These are phyloP conservation scores for Argyresthia albistria DNA, from an alignment of 2,888 invertebrate genomes.

Conservation along the genomic window DNA sequence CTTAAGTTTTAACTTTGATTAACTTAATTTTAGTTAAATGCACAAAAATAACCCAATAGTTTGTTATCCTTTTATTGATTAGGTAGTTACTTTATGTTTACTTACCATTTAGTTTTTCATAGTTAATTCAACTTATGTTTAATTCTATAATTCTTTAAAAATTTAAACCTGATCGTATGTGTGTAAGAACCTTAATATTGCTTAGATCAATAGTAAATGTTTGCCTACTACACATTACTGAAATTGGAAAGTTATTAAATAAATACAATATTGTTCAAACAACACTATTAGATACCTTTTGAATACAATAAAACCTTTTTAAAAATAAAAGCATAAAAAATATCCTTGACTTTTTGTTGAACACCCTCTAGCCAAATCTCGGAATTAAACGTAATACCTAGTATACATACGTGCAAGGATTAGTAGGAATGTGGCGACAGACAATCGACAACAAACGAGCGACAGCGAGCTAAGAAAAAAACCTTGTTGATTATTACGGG, in stretches of 20 bases:
- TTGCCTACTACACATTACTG: slow-evolving; percentile 68
- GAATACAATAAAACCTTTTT: slow-evolving; percentile 67
- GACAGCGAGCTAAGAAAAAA: too few relatives aligned
- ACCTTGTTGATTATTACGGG: too few relatives aligned
- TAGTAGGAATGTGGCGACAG: too few relatives aligned
- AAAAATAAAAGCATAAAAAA: slow-evolving; percentile 56
- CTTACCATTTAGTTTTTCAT: slow-evolving; percentile 11
- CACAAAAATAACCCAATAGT: slow-evolving; percentile 51
- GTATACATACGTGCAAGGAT: too few relatives aligned
- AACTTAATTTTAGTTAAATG: slow-evolving; percentile 52
- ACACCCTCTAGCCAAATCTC: too few relatives aligned
- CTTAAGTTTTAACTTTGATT: slow-evolving; percentile 49
- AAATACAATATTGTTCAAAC: slow-evolving; percentile 60
- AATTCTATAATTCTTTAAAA: neutral
- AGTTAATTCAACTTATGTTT: neutral
- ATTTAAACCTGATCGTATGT: too few relatives aligned
- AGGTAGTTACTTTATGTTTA: slow-evolving; percentile 21
- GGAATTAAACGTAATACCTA: too few relatives aligned
- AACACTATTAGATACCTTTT: slow-evolving; percentile 57
- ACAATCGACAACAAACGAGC: too few relatives aligned
- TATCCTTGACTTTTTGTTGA: slow-evolving; percentile 11
- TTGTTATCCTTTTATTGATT: slow-evolving; percentile 33
- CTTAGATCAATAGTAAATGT: slow-evolving; percentile 20
- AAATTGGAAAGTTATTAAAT: slow-evolving; percentile 49
- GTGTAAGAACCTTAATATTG: too few relatives aligned